Base-by-base conservation (phyloP, 1,140 invertebrate genomes). In the Cotesia glomerata region DNA sequence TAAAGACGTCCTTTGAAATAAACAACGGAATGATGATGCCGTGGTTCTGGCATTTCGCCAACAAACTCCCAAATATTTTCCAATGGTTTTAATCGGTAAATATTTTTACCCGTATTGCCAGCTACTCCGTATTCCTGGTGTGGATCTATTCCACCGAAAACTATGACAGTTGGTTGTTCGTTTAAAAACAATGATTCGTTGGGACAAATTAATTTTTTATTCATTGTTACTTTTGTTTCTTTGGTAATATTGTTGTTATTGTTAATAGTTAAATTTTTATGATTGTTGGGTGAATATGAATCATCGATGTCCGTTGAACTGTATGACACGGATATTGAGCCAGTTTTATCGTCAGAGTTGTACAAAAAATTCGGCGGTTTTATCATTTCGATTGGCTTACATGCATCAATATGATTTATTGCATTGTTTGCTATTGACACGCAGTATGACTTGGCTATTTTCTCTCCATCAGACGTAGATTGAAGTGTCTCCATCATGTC, bases 71-170 rank as follows among this genome's bases (percentile, higher is more conserved):
- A 91, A 13, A 77, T 77, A 73, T 91, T 91, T 4, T 82, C 81
- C 3, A 87, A 83, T 3, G 89, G 87, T 75, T 88, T 83, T 75
- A 88, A 91, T 73, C 89, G 87, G 68, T 83, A 88, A 16, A 90
- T 89, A 75, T 90, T 86, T 76, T 88, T 89, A n/a, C 89, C 88
- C 3, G 87, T 88, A 62, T 90, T 90, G 5, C 85, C 82, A 0
- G 81, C 79, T 3, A 80, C 72, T 0, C 89, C 89, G 69, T 89
- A 89, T 4, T 82, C 75, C 3, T 80, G 81, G 71, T 90, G 88
- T n/a, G 89, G 89, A 78, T 91, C 89, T 7, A 89, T 86, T 0
- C 90, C 90, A 3, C 90, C 90, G 74, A 91, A 89, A 3, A 91
- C 87, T 1, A 91, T 78, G 9, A 91, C 86, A 1, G 89, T 86